These are phyloP conservation scores for Trissolcus basalis DNA, from an alignment of 1,140 invertebrate genomes.

Conservation along the genomic window DNA sequence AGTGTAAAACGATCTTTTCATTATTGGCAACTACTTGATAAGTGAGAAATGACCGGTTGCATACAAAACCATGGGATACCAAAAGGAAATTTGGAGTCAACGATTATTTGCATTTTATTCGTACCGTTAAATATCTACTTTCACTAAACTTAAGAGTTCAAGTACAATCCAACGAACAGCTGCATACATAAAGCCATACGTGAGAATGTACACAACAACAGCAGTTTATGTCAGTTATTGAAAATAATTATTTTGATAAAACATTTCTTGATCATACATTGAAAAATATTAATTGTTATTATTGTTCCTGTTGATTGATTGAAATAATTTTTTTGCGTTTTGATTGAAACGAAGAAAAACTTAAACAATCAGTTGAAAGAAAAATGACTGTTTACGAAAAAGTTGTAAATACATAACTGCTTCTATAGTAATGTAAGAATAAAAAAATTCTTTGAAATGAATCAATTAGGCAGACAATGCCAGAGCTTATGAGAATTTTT, in stretches of 20 bases:
- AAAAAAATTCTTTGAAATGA: no score
- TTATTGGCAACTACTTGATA: conserved; percentile 12
- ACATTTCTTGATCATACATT: neutral
- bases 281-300: no score
- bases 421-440: no score
- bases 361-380: no score
- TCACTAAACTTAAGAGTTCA: conserved; percentile 51
- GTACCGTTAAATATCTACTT: conserved; percentile 54
- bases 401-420: no score
- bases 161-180: conserved; percentile 37
- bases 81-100: conserved; percentile 29
- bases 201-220: conserved; percentile 7
- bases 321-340: no score
- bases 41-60: neutral
- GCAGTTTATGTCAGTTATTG: conserved; percentile 5
- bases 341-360: no score
- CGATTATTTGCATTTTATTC: conserved; percentile 52
- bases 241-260: neutral
- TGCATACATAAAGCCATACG: conserved; percentile 23
- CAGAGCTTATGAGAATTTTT: no score
- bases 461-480: no score
- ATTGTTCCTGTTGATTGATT: no score
- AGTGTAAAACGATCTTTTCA: neutral
- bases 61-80: conserved; percentile 2
- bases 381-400: no score